A percentile compares a stretch with the other conserved stretches of the same genome.
Conservation (phyloP, 1,140 invertebrate genomes). For the Panagrolaimus sp. region DNA sequence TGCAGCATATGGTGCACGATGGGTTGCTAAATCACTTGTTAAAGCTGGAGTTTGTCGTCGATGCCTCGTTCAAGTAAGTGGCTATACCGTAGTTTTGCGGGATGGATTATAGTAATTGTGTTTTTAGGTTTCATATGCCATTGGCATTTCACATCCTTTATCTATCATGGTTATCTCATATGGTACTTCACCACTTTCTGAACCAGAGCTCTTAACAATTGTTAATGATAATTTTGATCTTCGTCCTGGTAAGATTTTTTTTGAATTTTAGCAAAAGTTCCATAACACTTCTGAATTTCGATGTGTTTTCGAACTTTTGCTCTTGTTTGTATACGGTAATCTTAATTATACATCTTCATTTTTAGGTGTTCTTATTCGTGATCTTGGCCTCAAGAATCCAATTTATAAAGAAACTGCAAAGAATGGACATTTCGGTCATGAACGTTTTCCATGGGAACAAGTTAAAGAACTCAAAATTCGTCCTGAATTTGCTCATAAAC, state of each 20-base stretch:
- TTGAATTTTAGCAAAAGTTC: no score
- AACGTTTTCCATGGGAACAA: conserved; percentile 91
- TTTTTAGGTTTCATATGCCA: conserved; percentile 83
- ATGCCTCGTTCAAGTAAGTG: conserved; percentile 70
- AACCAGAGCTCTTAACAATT: conserved; percentile 80
- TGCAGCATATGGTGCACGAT: conserved; percentile 88
- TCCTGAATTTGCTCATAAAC: conserved; percentile 30
- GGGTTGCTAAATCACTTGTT: conserved; percentile 83
- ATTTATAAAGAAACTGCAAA: conserved; percentile 95
- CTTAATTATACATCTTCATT: no score
- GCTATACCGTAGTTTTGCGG: no score
- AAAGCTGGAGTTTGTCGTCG: conserved; percentile 80
- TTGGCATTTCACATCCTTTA: conserved; percentile 87
- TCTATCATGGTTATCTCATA: conserved; percentile 95
- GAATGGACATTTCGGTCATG: conserved; percentile 95
- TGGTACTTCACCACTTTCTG: conserved; percentile 82
- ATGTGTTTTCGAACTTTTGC: no score
- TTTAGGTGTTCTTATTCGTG: conserved; percentile 94
- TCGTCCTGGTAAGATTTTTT: no score
- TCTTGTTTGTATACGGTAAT: no score
- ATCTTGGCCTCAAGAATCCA: conserved; percentile 83
- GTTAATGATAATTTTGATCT: conserved; percentile 97
- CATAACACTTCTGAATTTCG: no score
- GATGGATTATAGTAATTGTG: not conserved
- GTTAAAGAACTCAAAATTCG: conserved; percentile 71